A percentile compares a stretch with the other conserved stretches of the same genome.
phyloP scores from a whole-genome alignment of 2,888 invertebrate species.

The Azorinus chamasolen region DNA sequence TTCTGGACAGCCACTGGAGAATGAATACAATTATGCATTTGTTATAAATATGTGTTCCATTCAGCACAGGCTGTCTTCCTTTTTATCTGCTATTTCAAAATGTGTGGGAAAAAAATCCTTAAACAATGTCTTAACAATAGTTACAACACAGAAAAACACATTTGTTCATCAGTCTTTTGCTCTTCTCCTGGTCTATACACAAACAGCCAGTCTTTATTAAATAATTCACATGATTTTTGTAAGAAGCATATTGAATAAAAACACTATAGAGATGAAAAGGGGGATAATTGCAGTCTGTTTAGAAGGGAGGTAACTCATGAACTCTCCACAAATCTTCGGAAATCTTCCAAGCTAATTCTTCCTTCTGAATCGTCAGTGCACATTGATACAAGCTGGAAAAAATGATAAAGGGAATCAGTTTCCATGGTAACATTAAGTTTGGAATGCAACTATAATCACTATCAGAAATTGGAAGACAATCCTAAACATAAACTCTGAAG shows the following conservation, averaged over 20 bases:
- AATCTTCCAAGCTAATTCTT: constrained; percentile 85
- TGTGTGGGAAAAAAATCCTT: no score
- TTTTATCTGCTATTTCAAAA: no score
- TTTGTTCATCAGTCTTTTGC: not conserved
- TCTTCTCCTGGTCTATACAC: not conserved
- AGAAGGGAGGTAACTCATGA: constrained; percentile 68
- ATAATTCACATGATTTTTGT: no score
- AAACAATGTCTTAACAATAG: not conserved
- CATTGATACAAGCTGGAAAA: constrained; percentile 82
- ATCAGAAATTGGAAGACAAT: no score
- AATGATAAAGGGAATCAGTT: constrained; percentile 8
- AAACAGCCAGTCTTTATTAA: no score
- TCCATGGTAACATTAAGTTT: no score
- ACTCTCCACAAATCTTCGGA: constrained; percentile 85
- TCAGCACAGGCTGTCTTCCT: no score
- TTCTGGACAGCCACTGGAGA: no score
- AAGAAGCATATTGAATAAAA: no score
- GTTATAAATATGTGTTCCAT: no score
- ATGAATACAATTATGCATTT: not conserved
- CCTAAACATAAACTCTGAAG: no score
- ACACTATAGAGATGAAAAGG: not conserved
- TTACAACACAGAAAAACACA: not conserved
- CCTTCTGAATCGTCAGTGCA: constrained; percentile 78
- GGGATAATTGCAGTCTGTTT: constrained; percentile 2
- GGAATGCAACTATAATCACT: no score